Conservation (phyloP, 2,888 invertebrate species). For the Caenorhabditis sp. region DNA sequence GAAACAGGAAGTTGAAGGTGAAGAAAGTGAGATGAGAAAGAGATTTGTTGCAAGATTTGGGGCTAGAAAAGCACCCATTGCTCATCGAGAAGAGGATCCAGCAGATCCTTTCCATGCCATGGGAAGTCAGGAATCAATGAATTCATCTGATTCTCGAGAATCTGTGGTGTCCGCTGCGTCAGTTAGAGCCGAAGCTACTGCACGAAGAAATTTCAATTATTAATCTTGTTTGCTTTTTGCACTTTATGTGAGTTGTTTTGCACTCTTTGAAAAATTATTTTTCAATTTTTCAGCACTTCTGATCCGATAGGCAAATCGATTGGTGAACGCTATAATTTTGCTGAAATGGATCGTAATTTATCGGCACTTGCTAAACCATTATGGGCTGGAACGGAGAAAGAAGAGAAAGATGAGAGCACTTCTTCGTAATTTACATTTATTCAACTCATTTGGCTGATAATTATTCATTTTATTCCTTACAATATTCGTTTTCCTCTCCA, state of each 20-base stretch:
- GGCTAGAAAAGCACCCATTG: constrained; percentile 55
- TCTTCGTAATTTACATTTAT: constrained; percentile 27
- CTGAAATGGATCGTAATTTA: constrained; percentile 50
- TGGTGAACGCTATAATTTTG: constrained; percentile 50
- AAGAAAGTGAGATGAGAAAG: constrained; percentile 54
- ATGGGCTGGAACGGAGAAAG: constrained; percentile 54
- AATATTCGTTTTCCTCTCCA: background rate
- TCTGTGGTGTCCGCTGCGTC: constrained; percentile 61
- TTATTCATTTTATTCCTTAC: background rate
- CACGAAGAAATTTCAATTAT: constrained; percentile 66
- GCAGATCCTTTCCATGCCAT: constrained; percentile 48
- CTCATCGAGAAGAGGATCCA: constrained; percentile 49
- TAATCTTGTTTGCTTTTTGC: constrained; percentile 32
- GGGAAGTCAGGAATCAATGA: constrained; percentile 47
- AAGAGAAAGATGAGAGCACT: constrained; percentile 40
- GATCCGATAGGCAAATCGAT: constrained; percentile 48
- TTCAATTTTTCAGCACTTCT: constrained; percentile 45
- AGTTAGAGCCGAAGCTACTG: constrained; percentile 58
- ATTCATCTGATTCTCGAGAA: constrained; percentile 59
- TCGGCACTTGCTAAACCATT: constrained; percentile 52
- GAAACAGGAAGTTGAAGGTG: constrained; percentile 19
- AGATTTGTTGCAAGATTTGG: constrained; percentile 56
- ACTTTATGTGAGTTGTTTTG: constrained; percentile 8
- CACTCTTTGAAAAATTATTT: constrained; percentile 11
- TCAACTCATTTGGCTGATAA: background rate